Conservation (phyloP, 1,140 invertebrate genomes). For the Notospermus geniculatus region DNA sequence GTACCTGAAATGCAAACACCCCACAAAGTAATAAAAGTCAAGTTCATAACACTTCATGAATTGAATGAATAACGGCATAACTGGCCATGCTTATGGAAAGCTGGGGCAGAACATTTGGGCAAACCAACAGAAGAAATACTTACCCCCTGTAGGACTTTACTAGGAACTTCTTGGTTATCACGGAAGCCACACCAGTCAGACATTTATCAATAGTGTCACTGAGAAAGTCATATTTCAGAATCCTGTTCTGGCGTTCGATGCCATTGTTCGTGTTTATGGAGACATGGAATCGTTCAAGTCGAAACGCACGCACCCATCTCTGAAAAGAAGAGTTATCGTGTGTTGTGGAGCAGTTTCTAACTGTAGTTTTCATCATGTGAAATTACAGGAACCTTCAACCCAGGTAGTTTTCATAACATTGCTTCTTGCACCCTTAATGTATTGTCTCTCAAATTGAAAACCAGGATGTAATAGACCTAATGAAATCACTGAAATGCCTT, state of each 20-base stretch:
- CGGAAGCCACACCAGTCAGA: not conserved
- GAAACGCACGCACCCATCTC: not conserved
- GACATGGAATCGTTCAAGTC: not conserved
- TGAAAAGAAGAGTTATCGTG: not conserved
- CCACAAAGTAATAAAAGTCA: too few species aligned
- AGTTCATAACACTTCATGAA: too few species aligned
- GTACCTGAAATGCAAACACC: too few species aligned
- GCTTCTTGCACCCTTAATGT: not conserved
- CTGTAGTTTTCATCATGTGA: too few species aligned
- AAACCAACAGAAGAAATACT: too few species aligned
- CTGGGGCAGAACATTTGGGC: too few species aligned
- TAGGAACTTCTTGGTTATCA: not conserved
- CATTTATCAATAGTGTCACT: not conserved
- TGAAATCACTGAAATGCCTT: too few species aligned
- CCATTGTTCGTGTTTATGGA: not conserved
- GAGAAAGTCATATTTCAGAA: not conserved
- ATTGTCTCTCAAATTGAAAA: not conserved
- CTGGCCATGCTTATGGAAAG: too few species aligned
- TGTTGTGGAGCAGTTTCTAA: too few species aligned
- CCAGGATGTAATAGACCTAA: not conserved
- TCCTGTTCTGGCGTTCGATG: not conserved
- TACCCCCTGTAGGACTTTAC: not conserved
- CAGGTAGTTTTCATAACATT: conserved; percentile 1
- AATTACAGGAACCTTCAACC: too few species aligned
- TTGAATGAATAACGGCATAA: too few species aligned